Base-by-base conservation (phyloP, 2,113 vertebrate genomes). In the Labeo rohita region DNA sequence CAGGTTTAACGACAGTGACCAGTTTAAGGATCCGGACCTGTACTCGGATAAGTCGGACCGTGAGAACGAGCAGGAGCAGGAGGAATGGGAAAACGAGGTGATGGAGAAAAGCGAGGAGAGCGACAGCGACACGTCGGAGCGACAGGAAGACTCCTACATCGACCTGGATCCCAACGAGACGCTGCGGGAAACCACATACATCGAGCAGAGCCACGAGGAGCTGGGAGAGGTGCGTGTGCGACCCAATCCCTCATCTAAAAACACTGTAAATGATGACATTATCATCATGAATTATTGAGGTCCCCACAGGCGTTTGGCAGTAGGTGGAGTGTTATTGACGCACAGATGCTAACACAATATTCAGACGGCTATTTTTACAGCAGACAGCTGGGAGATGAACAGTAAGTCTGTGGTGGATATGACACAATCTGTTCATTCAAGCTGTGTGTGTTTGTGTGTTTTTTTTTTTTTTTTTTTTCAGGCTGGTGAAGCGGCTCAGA, bases 21-120 rank as follows among this genome's bases (percentile, higher is more conserved):
- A 97, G 80, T 96, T 98, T 90, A 99, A 98, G 92, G 98, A 99
- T 93, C 96, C 96, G 23, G 98, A 99, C 91, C 94, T 96, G 47
- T 99, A 99, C 92, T 99, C 98, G 1, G 98, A 99, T 94, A 98
- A 99, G 89, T 99, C 98, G 0, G 98, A 99, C 94, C 95, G 97
- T 85, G 97, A 99, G 91, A 97, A 97, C 12, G 98, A 99, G 86
- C 97, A 94, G 80, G 98, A 98, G 83, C 97, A 96, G 0, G 98
- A 99, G 87, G 98, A 99, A 65, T 99, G 98, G 1, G 98, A 99
- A 90, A 97, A 97, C 0, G 98, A 99, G 50, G 97, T 94, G 11
- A n/a, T 97, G 92, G 97, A 97, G 76, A 98, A 98, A 93, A 99
- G 97, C 0, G 98, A 99, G 91, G 98, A 99, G 92, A 99, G 97